Evolutionary conservation across 2,888 invertebrate genomes (phyloP).

Genomic region (Leucophenga montana): DNA sequence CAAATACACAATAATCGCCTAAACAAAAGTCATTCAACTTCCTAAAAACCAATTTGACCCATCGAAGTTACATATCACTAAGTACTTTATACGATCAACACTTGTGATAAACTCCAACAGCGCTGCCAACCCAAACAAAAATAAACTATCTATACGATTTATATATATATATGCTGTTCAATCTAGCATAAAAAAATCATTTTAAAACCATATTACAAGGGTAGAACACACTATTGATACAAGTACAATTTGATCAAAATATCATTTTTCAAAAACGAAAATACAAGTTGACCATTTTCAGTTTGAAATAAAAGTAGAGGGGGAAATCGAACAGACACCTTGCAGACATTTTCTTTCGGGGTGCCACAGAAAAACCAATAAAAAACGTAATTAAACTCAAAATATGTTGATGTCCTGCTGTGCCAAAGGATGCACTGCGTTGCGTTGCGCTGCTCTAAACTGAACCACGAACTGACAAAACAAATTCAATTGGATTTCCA

Average conservation of each 20-base stretch:
- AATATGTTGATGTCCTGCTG: slow-evolving; percentile 67
- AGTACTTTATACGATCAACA: slow-evolving; percentile 15
- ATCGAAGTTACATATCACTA: neutral
- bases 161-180: neutral
- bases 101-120: neutral
- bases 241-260: slow-evolving; percentile 43
- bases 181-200: slow-evolving; percentile 17
- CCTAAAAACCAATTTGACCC: no score
- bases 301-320: slow-evolving; percentile 25
- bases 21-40: no score
- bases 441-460: slow-evolving; percentile 24
- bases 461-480: slow-evolving; percentile 67
- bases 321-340: slow-evolving; percentile 39
- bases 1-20: no score
- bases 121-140: slow-evolving; percentile 6
- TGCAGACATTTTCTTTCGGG: no score
- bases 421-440: slow-evolving; percentile 40
- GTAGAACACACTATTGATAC: slow-evolving; percentile 38
- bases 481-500: slow-evolving; percentile 54
- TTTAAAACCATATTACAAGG: slow-evolving; percentile 51
- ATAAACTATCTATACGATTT: neutral
- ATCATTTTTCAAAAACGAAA: slow-evolving; percentile 63
- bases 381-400: slow-evolving; percentile 69
- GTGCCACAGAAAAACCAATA: slow-evolving; percentile 55
- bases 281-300: slow-evolving; percentile 57